These are phyloP conservation scores for Macropodus opercularis DNA, from an alignment of 2,797 vertebrate species.

Conservation along the genomic window DNA sequence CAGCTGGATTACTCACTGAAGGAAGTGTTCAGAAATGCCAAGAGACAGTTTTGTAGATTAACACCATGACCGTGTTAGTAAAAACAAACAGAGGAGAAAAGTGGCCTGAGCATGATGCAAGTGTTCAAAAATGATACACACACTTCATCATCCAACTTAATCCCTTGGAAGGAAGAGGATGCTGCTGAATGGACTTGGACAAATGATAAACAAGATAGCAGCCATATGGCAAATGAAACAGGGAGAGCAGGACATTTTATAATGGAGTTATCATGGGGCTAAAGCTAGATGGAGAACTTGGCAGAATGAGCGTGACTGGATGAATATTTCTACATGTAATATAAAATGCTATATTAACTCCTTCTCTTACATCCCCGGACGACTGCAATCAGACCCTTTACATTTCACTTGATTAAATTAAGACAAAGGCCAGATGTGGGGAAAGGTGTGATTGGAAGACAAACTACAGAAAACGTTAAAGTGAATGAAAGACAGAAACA, in stretches of 20 bases:
- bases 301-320: slow-evolving; percentile 22
- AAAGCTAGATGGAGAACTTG: slow-evolving; percentile 54
- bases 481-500: slow-evolving; percentile 55
- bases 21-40: slow-evolving; percentile 51
- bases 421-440: slow-evolving; percentile 65
- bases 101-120: slow-evolving; percentile 58
- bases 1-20: slow-evolving; percentile 35
- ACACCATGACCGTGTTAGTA: slow-evolving; percentile 61
- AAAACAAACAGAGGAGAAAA: slow-evolving; percentile 69
- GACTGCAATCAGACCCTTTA: slow-evolving; percentile 43
- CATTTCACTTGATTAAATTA: slow-evolving; percentile 39
- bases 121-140: slow-evolving; percentile 67
- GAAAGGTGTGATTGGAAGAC: slow-evolving; percentile 58
- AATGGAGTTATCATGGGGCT: slow-evolving; percentile 35
- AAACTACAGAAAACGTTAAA: slow-evolving; percentile 27
- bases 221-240: slow-evolving; percentile 49
- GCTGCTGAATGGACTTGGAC: slow-evolving; percentile 50
- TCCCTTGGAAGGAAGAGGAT: slow-evolving; percentile 46
- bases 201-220: slow-evolving; percentile 58
- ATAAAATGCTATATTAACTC: slow-evolving; percentile 38
- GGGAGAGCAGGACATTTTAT: slow-evolving; percentile 19
- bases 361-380: slow-evolving; percentile 23
- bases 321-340: slow-evolving; percentile 23
- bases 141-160: slow-evolving; percentile 55
- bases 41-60: slow-evolving; percentile 62